Conservation (phyloP, 2,113 vertebrate genomes). For the Probosciger aterrimus region DNA sequence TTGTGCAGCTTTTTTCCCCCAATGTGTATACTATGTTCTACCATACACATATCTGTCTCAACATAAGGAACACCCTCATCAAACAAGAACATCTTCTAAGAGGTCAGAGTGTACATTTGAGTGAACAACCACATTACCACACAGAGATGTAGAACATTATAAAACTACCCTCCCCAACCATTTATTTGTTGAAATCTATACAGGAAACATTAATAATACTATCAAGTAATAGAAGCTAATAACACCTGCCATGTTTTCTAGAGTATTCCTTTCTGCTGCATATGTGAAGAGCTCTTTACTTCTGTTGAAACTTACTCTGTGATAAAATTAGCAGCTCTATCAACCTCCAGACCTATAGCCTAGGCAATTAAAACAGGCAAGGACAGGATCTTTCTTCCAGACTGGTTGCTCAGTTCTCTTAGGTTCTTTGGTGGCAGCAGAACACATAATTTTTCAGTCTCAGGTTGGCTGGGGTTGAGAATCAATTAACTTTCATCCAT, state of each 20-base stretch:
- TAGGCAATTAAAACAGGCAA: background rate
- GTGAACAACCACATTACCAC: background rate
- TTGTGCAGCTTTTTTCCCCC: background rate
- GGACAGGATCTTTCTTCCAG: background rate
- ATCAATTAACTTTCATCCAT: background rate
- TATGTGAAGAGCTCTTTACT: background rate
- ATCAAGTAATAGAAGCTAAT: background rate
- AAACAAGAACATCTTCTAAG: background rate
- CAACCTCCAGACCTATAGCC: background rate
- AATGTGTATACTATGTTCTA: background rate
- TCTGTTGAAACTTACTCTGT: background rate
- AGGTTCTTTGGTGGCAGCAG: background rate
- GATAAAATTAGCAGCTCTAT: background rate
- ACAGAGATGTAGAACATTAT: background rate
- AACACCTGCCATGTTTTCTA: background rate
- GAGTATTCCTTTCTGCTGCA: background rate
- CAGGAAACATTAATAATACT: background rate
- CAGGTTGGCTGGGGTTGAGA: background rate
- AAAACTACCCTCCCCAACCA: background rate
- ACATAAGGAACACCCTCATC: background rate
- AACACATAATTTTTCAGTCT: background rate
- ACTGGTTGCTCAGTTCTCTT: background rate
- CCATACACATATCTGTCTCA: background rate
- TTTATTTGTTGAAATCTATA: background rate
- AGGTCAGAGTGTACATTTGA: background rate